Evolutionary conservation across 2,888 invertebrate genomes (phyloP), one percentile per base, ranked within the genome.

Genomic region (Laothoe populi): DNA sequence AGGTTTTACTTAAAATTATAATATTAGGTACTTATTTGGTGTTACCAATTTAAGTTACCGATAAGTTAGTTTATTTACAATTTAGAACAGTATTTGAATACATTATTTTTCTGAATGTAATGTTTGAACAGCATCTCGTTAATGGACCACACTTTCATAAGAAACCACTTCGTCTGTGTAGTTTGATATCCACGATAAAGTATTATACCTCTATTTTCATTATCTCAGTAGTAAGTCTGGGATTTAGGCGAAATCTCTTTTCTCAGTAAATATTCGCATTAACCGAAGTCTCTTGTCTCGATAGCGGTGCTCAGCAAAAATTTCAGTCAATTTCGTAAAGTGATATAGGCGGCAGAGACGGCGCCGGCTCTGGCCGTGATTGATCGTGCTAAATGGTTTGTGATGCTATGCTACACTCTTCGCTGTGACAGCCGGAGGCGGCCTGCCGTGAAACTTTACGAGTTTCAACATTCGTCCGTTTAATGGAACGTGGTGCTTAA

Each of bases 301-400:
- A 60, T 40, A 19, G 19, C 42, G 40, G 49, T 72, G 71, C 70
- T 82, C 76, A 78, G 81, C 77, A 76, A 77, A 80, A 85, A 81
- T 77, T 81, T 79, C 77, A 79, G 79, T 77, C 81, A 79, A 83
- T 85, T 81, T 79, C 74, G 75, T 78, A 82, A 86, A 86, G 84
- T 82, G 83, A 83, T 85, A 81, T 78, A 83, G 79, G 79, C 79
- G 72, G 72, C 67, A 71, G 72, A 81, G 83, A 80, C 77, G 75
- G 70, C 70, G 70, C 72, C 71, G 73, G 74, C 75, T 77, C 74
- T 23, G 23, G 73, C 64, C 70, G 84, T 87, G 87, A 88, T 87
- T 87, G 88, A 87, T 88, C 79, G 83, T 76, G 77, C 86, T 81
- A 86, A 88, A 86, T 86, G 85, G 85, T 77, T 83, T 79, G 84